A percentile compares a stretch with the other conserved stretches of the same genome.
phyloP scores from a whole-genome alignment of 2,888 invertebrate genomes.

The Parnassius orleans region DNA sequence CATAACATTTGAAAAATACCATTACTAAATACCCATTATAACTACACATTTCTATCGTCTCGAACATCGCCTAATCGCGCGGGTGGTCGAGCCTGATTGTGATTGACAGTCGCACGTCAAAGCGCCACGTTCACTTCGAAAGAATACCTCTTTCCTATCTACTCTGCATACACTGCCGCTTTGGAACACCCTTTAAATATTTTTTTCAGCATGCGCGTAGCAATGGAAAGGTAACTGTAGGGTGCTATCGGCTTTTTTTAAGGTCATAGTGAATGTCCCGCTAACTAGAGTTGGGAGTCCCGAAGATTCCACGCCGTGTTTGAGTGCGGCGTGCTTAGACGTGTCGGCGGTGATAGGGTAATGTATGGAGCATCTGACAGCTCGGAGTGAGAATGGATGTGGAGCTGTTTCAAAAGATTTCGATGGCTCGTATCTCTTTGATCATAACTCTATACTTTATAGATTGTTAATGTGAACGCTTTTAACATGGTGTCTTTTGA shows the following conservation, averaged over 20 bases:
- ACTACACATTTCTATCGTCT: conserved; percentile 41
- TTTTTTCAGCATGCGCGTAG: conserved; percentile 37
- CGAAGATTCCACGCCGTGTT: conserved; percentile 52
- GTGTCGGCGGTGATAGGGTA: conserved; percentile 40
- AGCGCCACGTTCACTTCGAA: conserved; percentile 40
- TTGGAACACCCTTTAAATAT: conserved; percentile 28
- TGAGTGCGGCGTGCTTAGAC: conserved; percentile 36
- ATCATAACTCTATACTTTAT: conserved; percentile 22
- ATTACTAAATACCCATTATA: no score
- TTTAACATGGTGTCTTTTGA: background rate
- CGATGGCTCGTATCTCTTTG: conserved; percentile 32
- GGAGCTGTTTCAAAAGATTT: conserved; percentile 36
- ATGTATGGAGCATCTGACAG: conserved; percentile 38
- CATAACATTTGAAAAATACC: no score
- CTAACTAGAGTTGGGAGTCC: conserved; percentile 44
- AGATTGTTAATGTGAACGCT: conserved; percentile 8
- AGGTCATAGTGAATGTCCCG: conserved; percentile 23
- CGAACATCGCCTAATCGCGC: conserved; percentile 65
- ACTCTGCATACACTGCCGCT: conserved; percentile 36
- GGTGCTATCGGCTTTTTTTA: conserved; percentile 21
- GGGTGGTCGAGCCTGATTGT: conserved; percentile 78
- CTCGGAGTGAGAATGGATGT: conserved; percentile 34
- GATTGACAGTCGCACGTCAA: conserved; percentile 76
- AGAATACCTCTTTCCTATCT: conserved; percentile 33
- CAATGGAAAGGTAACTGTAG: conserved; percentile 36